Evolutionary conservation across 2,113 vertebrate genomes (phyloP).

Genomic region (Azemiops feae): DNA sequence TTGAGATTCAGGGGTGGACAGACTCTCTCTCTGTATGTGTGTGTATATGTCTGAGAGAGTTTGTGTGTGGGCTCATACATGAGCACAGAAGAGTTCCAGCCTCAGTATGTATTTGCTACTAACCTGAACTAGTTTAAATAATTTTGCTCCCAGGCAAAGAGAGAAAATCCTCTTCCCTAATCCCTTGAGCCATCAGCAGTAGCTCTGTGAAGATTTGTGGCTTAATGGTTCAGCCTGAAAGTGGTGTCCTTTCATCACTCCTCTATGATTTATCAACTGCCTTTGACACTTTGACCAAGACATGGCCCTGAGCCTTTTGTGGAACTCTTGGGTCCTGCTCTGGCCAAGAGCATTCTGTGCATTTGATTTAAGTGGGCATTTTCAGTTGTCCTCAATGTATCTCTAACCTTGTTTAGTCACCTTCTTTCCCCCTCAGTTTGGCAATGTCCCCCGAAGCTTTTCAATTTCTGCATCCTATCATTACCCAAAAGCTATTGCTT

Average conservation of each 20-base stretch:
- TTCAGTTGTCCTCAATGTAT: conserved; percentile 18
- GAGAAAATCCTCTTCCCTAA: conserved; percentile 32
- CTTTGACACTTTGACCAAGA: conserved; percentile 37
- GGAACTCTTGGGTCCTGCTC: conserved; percentile 25
- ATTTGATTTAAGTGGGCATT: conserved; percentile 34
- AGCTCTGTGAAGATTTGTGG: conserved; percentile 39
- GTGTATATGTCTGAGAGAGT: neutral
- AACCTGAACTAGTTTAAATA: conserved; percentile 10
- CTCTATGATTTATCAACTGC: conserved; percentile 34
- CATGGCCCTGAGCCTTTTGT: conserved; percentile 19
- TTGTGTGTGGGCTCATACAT: neutral
- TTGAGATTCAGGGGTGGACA: neutral
- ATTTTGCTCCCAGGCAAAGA: neutral
- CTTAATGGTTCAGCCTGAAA: conserved; percentile 8
- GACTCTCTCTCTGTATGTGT: neutral
- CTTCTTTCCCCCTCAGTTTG: conserved; percentile 11
- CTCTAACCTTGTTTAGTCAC: conserved; percentile 21
- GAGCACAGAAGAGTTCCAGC: neutral
- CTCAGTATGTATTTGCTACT: neutral
- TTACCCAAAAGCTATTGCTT: neutral
- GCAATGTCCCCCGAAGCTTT: conserved; percentile 26
- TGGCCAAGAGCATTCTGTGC: neutral
- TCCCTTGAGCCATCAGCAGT: neutral
- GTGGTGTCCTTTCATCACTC: conserved; percentile 30
- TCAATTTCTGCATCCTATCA: conserved; percentile 11